Evolutionary conservation across 2,888 invertebrate genomes (phyloP), one percentile per base, ranked within the genome.

Genomic region (Scaptodrosophila latifasciaeformis): DNA sequence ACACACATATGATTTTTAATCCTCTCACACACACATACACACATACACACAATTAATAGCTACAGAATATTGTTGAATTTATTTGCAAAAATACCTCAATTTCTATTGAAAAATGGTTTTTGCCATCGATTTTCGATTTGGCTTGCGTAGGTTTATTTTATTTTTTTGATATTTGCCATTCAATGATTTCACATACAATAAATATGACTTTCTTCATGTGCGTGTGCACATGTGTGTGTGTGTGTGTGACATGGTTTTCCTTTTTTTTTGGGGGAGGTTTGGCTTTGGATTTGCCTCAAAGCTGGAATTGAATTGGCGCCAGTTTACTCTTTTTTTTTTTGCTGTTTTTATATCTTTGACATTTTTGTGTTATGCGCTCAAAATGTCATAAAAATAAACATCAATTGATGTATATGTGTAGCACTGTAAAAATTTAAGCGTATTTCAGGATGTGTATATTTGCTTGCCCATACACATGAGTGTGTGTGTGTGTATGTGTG

Each of bases 61-160:
- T 31, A 51, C 27, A 42, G 30, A 51, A 50, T 31, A 51, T 49
- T 39, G 10, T 35, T 42, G 34, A 5, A 34, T 12, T 12, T 34
- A 37, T 59, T 56, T 70, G 43, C 56, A 52, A 50, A 70, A 72
- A 72, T 67, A 70, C 74, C 70, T 70, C 74, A 72, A 72, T 72
- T 72, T 76, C 70, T 70, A 65, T 13, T 59, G 70, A n/a, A 67
- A 72, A 72, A 72, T 72, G 72, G 76, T 70, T n/a, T n/a, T n/a
- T 62, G 76, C 67, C 72, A 72, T 72, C 77, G 72, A 72, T 72
- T 72, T 72, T 67, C 72, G 72, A 70, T 71, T 74, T 65, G 54
- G 53, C 57, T n/a, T n/a, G n/a, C n/a, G n/a, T n/a, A n/a, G n/a
- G n/a, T n/a, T n/a, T n/a, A n/a, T n/a, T n/a, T n/a, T n/a, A n/a